A percentile compares a stretch with the other conserved stretches of the same genome.
Evolutionary conservation across 2,113 vertebrate species (phyloP).

Genomic region (Megaceryle torquata): DNA sequence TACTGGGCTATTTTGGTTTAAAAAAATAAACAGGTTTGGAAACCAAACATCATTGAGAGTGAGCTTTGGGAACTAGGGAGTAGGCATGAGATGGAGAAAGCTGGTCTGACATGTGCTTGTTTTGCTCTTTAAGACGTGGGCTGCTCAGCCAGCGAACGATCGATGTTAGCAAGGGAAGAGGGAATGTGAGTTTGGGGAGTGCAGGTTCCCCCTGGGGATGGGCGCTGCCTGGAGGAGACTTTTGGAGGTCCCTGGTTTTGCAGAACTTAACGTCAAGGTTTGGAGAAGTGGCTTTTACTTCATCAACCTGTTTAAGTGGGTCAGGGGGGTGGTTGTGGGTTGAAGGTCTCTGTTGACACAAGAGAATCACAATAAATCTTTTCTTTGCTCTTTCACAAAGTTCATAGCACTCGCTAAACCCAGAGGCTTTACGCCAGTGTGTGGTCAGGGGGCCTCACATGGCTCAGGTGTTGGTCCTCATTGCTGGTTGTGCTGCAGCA

Average conservation of each 20-base stretch:
- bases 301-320: background rate
- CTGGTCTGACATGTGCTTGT: background rate
- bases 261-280: background rate
- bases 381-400: background rate
- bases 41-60: background rate
- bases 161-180: rapidly evolving
- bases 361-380: background rate
- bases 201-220: background rate
- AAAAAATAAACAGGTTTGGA: background rate
- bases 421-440: background rate
- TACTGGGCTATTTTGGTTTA: background rate
- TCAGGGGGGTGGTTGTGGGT: background rate
- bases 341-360: background rate
- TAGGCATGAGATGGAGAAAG: background rate
- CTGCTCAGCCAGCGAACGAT: background rate
- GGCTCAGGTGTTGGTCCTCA: background rate
- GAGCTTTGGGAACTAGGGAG: background rate
- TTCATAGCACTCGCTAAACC: background rate
- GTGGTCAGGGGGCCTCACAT: background rate
- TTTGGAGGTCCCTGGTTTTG: background rate
- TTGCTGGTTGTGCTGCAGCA: background rate
- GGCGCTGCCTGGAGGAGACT: background rate
- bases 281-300: background rate
- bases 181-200: background rate
- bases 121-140: background rate